Evolutionary conservation across 2,888 invertebrate genomes (phyloP).

Genomic region (Scaptomyza polygonia): DNA sequence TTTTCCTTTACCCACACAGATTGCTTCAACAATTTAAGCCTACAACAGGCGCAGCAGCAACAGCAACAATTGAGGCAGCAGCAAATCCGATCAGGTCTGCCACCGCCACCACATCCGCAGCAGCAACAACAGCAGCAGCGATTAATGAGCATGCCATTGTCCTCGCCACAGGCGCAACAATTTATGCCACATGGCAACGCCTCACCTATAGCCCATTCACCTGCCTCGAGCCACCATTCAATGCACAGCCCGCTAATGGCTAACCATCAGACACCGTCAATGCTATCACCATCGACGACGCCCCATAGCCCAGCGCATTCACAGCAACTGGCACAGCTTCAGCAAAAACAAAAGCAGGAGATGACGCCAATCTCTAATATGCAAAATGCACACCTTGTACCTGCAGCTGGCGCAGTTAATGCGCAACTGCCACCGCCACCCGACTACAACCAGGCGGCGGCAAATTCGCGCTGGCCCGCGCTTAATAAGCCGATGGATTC

Average conservation of each 20-base stretch:
- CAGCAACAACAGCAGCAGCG: conserved; percentile 69
- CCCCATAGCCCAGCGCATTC: conserved; percentile 67
- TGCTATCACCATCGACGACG: conserved; percentile 77
- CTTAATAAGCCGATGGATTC: conserved; percentile 86
- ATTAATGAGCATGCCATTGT: conserved; percentile 68
- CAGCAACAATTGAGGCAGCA: conserved; percentile 76
- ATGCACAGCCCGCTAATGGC: conserved; percentile 81
- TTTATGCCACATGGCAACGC: conserved; percentile 71
- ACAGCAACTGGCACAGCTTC: conserved; percentile 61
- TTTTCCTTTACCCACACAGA: conserved; percentile 34
- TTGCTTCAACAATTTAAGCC: conserved; percentile 61
- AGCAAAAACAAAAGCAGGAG: conserved; percentile 56
- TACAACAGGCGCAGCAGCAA: conserved; percentile 60
- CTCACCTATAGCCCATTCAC: conserved; percentile 79
- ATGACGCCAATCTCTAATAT: conserved; percentile 48
- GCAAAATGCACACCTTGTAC: conserved; percentile 72
- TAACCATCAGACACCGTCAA: conserved; percentile 67
- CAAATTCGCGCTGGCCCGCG: conserved; percentile 84
- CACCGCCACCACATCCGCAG: conserved; percentile 66
- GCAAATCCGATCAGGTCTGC: conserved; percentile 66
- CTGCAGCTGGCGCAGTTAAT: conserved; percentile 59
- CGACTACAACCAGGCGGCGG: conserved; percentile 80
- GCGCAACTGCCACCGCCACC: conserved; percentile 69
- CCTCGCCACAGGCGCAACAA: conserved; percentile 69
- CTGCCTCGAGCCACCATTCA: conserved; percentile 82